Evolutionary conservation across 2,797 vertebrate species (phyloP), one percentile per base, ranked within the genome.

Genomic region (Ceryle rudis): DNA sequence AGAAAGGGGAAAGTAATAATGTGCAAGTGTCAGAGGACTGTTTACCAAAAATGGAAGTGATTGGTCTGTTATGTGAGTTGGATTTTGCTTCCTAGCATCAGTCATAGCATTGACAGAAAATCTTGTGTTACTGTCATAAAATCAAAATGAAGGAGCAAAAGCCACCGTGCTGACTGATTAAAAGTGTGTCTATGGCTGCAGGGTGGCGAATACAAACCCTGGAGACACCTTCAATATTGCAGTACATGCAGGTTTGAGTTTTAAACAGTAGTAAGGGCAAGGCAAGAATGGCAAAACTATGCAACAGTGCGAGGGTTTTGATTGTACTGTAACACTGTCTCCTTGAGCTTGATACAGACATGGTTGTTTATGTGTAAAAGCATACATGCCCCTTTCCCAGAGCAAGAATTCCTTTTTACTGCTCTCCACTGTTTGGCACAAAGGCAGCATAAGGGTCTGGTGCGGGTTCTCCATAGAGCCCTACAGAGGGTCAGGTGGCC

Each of bases 391-490:
- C 3, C 22, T 61, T 73, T 73, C 21, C 20, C n/a, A 31, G 16
- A 33, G 51, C 22, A 57, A 12, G 16, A 60, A 28, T 47, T 73
- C 19, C 19, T 11, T 57, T 28, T 29, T 69, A 23, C 20, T 1
- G 1, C 31, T 10, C 5, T 33, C 20, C 11, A 4, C 39, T 35
- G 4, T 47, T 83, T 49, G 75, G 44, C 33, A 21, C 18, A 29
- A 26, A 37, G 39, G 23, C 41, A 55, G 61, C 47, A 7, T 22
- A n/a, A 61, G 4, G 47, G 7, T 67, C n/a, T 14, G 8, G 7
- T 35, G 26, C 5, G 22, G 4, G 10, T 46, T 58, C 33, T 75
- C 33, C 0, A 0, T 18, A 29, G 41, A 66, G 28, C n/a, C 23
- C 31, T 55, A 3, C 39, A 26, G 21, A 28, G 15, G 17, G 28